Evolutionary conservation across 2,797 vertebrate genomes (phyloP).

Genomic region (Schizothorax lantsangensis): DNA sequence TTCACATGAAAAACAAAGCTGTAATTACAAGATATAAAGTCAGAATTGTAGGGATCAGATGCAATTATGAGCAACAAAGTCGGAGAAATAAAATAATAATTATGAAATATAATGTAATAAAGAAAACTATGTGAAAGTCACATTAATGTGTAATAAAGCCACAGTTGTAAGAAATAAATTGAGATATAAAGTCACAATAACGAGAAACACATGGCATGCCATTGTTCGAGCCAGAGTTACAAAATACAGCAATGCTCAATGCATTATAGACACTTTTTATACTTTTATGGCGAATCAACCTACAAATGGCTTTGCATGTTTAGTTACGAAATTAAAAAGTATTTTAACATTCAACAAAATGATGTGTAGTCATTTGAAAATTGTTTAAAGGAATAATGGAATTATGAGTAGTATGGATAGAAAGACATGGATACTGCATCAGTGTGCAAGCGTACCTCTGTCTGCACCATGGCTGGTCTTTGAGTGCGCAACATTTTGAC

Average conservation of each 20-base stretch:
- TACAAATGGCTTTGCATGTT: neutral
- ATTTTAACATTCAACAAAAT: neutral
- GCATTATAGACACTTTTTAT: neutral
- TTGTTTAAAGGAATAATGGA: neutral
- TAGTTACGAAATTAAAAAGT: neutral
- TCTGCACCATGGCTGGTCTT: conserved; percentile 98
- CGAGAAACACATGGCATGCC: neutral
- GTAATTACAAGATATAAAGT: neutral
- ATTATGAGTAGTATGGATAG: neutral
- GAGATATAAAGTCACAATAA: neutral
- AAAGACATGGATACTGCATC: neutral
- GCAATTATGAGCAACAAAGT: neutral
- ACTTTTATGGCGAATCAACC: neutral
- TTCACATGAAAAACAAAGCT: neutral
- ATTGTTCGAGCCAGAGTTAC: neutral
- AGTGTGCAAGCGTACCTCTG: conserved; percentile 84
- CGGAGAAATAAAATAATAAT: neutral
- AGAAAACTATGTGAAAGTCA: too few relatives aligned
- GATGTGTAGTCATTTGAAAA: neutral
- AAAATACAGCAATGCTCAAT: neutral
- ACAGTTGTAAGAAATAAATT: too few relatives aligned
- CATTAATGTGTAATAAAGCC: too few relatives aligned
- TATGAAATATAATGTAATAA: neutral
- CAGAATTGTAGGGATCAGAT: neutral
- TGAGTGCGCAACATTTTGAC: conserved; percentile 99